Evolutionary conservation across 2,888 invertebrate species (phyloP).

Genomic region (Diaphora mendica): DNA sequence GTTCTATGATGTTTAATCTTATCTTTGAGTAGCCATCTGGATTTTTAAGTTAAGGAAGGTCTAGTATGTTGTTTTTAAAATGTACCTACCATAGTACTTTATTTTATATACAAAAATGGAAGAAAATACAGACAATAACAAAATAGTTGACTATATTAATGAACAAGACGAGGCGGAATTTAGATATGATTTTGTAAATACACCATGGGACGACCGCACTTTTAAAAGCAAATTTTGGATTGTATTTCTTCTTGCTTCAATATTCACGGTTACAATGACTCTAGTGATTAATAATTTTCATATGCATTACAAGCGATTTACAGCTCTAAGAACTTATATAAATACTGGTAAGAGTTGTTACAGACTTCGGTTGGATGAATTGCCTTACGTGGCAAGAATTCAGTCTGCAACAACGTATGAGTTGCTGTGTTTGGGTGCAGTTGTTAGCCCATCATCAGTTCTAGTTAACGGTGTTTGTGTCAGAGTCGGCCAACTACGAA

Average conservation of each 20-base stretch:
- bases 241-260: conserved; percentile 62
- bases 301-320: conserved; percentile 65
- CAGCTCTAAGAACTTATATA: conserved; percentile 24
- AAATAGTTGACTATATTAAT: conserved; percentile 57
- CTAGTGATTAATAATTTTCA: conserved; percentile 67
- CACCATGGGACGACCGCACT: conserved; percentile 77
- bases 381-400: conserved; percentile 71
- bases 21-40: conserved; percentile 7
- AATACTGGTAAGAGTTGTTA: conserved; percentile 64
- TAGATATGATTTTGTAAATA: conserved; percentile 70
- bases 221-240: conserved; percentile 70
- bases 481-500: conserved; percentile 68
- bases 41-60: not conserved
- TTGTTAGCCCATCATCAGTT: conserved; percentile 66
- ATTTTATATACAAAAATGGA: conserved; percentile 30
- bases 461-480: conserved; percentile 71
- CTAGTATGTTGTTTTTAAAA: not conserved
- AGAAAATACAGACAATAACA: conserved; percentile 52
- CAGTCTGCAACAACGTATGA: conserved; percentile 67
- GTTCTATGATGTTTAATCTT: not conserved
- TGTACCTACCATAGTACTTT: not conserved
- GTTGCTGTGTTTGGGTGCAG: conserved; percentile 75
- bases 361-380: conserved; percentile 65
- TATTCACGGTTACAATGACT: conserved; percentile 65
- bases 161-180: conserved; percentile 60